Conservation (phyloP, 1,140 invertebrate genomes). For the Temnothorax nylanderi region DNA sequence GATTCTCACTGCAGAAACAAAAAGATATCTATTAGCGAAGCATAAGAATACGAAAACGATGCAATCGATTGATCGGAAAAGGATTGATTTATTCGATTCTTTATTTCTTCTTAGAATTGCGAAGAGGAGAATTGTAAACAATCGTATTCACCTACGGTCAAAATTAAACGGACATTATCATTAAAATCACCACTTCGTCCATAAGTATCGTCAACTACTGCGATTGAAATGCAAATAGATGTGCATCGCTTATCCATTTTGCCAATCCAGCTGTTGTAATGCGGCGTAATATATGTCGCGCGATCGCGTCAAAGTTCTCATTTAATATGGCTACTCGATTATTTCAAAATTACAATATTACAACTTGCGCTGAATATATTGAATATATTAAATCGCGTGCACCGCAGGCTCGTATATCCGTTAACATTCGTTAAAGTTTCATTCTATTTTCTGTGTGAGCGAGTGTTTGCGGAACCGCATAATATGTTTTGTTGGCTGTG, state of each 20-base stretch:
- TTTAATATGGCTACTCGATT: constrained; percentile 15
- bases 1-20: not conserved
- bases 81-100: constrained; percentile 7
- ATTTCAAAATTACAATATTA: constrained; percentile 29
- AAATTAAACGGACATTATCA: constrained; percentile 8
- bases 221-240: constrained; percentile 6
- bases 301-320: constrained; percentile 25
- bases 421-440: constrained; percentile 39
- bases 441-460: constrained; percentile 5
- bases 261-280: not conserved
- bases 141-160: not conserved
- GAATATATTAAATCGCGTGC: constrained; percentile 45
- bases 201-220: constrained; percentile 21
- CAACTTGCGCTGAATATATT: not conserved
- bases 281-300: not conserved
- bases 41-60: not conserved
- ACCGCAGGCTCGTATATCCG: not conserved
- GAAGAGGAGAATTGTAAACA: not conserved
- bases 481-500: constrained; percentile 4
- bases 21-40: not conserved
- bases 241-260: constrained; percentile 7
- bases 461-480: not conserved
- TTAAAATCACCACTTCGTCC: not conserved
- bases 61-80: not conserved
- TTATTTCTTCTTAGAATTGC: not conserved